Conservation (phyloP, 2,797 vertebrate species). For the Leuciscus waleckii region DNA sequence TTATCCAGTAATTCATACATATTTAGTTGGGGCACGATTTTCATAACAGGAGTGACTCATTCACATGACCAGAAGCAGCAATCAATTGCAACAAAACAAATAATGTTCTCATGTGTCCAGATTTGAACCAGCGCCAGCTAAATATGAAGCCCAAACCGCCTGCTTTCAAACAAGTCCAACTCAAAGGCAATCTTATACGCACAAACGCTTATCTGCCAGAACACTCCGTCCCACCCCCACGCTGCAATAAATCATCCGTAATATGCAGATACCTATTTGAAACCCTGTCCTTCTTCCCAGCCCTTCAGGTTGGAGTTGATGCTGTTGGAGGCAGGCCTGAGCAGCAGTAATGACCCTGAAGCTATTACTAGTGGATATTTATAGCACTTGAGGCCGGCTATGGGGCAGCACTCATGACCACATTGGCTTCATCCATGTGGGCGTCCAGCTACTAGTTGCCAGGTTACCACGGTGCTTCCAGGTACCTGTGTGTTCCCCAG, state of each 20-base stretch:
- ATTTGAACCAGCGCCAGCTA: conserved; percentile 14
- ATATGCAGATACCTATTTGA: conserved; percentile 45
- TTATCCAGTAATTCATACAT: not conserved
- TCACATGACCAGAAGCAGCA: not conserved
- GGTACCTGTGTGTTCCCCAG: conserved; percentile 44
- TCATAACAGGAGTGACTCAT: conserved; percentile 10
- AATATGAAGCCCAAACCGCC: conserved; percentile 6
- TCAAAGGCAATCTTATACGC: conserved; percentile 18
- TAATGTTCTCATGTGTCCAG: not conserved
- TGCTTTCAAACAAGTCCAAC: conserved; percentile 11
- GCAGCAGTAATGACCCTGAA: conserved; percentile 53
- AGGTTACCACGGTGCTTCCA: conserved; percentile 56
- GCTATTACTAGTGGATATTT: conserved; percentile 53
- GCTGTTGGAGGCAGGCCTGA: conserved; percentile 33
- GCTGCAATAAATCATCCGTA: conserved; percentile 36
- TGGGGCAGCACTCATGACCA: conserved; percentile 51
- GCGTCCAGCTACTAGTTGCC: conserved; percentile 59
- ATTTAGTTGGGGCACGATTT: not conserved
- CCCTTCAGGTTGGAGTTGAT: conserved; percentile 35
- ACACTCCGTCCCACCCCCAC: conserved; percentile 22
- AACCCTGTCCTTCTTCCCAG: conserved; percentile 34
- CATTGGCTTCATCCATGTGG: conserved; percentile 48
- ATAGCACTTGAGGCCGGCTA: conserved; percentile 51
- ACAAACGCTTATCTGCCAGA: conserved; percentile 20
- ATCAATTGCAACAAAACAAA: conserved; percentile 1